Conservation (phyloP, 1,140 invertebrate species). For the Thaumatotibia leucotreta region DNA sequence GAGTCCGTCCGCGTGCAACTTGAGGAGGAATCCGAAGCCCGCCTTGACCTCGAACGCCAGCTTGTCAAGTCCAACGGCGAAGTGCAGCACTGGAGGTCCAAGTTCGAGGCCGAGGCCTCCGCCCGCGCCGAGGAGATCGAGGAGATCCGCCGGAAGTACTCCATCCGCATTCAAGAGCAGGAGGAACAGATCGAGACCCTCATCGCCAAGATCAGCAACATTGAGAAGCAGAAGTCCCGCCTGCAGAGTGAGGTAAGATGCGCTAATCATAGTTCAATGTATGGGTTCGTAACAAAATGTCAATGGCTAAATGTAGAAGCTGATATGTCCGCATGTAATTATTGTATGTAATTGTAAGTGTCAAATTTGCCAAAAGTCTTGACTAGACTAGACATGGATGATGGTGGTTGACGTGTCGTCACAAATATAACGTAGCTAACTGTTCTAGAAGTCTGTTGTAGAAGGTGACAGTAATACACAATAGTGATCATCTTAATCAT, state of each 20-base stretch:
- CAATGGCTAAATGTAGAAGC: no score
- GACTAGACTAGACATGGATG: no score
- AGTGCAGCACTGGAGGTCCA: constrained; percentile 90
- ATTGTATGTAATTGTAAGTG: no score
- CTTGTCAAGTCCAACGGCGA: constrained; percentile 94
- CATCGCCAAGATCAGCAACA: constrained; percentile 92
- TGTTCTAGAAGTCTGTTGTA: no score
- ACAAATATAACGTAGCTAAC: no score
- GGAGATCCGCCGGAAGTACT: constrained; percentile 94
- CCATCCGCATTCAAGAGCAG: constrained; percentile 93
- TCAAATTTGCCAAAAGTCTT: no score
- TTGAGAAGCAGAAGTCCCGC: constrained; percentile 97
- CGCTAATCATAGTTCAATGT: background rate
- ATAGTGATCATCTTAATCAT: no score
- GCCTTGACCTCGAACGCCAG: constrained; percentile 96
- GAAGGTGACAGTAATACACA: no score
- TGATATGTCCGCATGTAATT: no score
- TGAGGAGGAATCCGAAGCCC: constrained; percentile 96
- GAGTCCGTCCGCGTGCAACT: constrained; percentile 94
- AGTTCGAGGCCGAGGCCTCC: constrained; percentile 93
- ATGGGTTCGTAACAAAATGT: background rate
- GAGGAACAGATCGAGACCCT: constrained; percentile 97
- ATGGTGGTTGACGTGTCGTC: no score
- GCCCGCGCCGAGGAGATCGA: constrained; percentile 96
- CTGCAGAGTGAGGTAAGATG: constrained; percentile 89